Evolutionary conservation across 1,140 invertebrate genomes (phyloP).

Genomic region (Nebria ingens): DNA sequence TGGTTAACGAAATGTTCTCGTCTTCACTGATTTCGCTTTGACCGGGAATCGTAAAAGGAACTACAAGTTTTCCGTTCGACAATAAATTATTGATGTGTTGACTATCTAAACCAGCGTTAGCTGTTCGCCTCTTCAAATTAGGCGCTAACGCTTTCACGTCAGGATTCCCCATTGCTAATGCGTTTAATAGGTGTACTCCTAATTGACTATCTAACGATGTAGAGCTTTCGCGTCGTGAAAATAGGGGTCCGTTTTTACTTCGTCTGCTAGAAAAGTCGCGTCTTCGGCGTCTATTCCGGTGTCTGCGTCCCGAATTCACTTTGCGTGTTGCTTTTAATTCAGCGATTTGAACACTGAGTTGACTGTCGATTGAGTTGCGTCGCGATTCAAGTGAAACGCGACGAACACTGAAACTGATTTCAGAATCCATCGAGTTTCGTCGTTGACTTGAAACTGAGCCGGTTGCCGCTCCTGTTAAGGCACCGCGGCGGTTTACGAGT

Average conservation of each 20-base stretch:
- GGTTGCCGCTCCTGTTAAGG: constrained; percentile 48
- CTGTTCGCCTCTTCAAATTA: constrained; percentile 45
- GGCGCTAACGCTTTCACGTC: constrained; percentile 36
- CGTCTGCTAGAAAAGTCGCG: constrained; percentile 28
- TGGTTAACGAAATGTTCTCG: constrained; percentile 40
- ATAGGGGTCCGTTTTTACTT: constrained; percentile 36
- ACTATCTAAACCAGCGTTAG: constrained; percentile 42
- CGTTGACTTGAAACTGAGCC: constrained; percentile 50
- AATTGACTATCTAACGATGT: constrained; percentile 70
- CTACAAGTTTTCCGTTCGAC: constrained; percentile 41
- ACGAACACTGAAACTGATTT: constrained; percentile 66
- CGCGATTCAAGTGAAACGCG: constrained; percentile 73
- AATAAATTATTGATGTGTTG: constrained; percentile 40
- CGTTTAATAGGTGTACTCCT: constrained; percentile 45
- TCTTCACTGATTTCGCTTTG: constrained; percentile 41
- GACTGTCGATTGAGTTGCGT: constrained; percentile 73
- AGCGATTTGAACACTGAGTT: constrained; percentile 69
- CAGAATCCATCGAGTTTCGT: constrained; percentile 58
- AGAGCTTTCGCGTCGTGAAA: constrained; percentile 55
- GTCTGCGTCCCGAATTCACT: constrained; percentile 36
- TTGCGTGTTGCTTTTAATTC: constrained; percentile 62
- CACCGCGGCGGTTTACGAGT: constrained; percentile 70
- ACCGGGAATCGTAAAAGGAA: constrained; percentile 41
- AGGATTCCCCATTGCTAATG: constrained; percentile 35
- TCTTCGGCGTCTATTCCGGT: constrained; percentile 29